Evolutionary conservation across 2,888 invertebrate species (phyloP).

Genomic region (Drosophila paucipuncta): DNA sequence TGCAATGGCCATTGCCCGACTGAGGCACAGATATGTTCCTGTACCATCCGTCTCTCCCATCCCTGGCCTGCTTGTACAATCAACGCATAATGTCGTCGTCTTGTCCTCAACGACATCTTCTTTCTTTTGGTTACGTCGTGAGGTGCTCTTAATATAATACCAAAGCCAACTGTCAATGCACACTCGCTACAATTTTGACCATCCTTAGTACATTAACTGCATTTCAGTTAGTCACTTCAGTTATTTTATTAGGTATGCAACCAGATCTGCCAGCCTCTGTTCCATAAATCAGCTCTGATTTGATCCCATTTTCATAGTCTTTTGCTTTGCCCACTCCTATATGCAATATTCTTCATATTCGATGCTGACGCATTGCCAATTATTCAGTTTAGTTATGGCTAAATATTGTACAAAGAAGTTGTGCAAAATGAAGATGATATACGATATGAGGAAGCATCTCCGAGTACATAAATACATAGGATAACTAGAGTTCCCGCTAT

Average conservation of each 20-base stretch:
- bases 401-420: background rate
- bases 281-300: no score
- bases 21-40: conserved; percentile 12
- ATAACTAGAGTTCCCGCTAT: no score
- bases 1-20: conserved; percentile 54
- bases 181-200: conserved; percentile 23
- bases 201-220: conserved; percentile 28
- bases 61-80: conserved; percentile 31
- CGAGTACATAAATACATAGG: no score
- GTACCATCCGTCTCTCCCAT: background rate
- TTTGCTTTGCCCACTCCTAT: background rate
- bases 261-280: conserved; percentile 9
- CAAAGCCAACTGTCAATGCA: conserved; percentile 10
- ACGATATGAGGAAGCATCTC: background rate
- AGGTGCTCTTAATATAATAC: conserved; percentile 29
- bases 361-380: conserved; percentile 40
- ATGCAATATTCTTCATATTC: conserved; percentile 46
- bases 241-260: conserved; percentile 32
- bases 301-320: no score
- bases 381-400: conserved; percentile 51
- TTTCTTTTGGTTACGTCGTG: conserved; percentile 6
- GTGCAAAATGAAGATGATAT: background rate
- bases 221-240: conserved; percentile 26
- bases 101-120: conserved; percentile 29
- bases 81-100: conserved; percentile 63